Evolutionary conservation across 2,797 vertebrate species (phyloP).

Genomic region (Ispidina lecontei): DNA sequence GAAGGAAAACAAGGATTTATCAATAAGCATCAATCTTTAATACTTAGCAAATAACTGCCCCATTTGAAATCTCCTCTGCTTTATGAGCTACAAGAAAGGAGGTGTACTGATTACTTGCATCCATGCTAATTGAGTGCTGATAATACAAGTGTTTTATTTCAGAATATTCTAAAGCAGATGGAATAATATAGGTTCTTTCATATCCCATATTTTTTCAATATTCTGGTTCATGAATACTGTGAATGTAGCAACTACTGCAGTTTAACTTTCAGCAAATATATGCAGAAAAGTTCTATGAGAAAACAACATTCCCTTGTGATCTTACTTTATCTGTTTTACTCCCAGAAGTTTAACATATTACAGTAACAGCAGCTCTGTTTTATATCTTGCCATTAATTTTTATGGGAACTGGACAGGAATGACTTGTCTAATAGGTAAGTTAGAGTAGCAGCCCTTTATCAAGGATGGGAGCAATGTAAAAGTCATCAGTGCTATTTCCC

Average conservation of each 20-base stretch:
- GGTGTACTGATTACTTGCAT: neutral
- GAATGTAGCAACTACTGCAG: neutral
- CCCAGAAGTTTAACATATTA: slow-evolving; percentile 32
- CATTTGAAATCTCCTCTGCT: neutral
- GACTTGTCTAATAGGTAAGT: neutral
- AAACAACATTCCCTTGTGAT: slow-evolving; percentile 12
- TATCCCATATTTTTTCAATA: neutral
- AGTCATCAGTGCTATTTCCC: slow-evolving; percentile 19
- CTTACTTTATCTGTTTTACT: neutral
- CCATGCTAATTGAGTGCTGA: neutral
- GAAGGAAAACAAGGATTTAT: neutral
- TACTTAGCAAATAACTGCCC: neutral
- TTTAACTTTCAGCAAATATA: neutral
- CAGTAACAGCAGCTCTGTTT: slow-evolving; percentile 5
- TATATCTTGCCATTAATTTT: slow-evolving; percentile 28
- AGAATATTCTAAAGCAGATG: neutral
- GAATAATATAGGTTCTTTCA: neutral
- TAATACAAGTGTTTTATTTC: neutral
- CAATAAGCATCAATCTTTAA: neutral
- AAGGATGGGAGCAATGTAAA: slow-evolving; percentile 51
- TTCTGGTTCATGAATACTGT: neutral
- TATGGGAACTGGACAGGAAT: slow-evolving; percentile 25
- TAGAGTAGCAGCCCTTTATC: neutral
- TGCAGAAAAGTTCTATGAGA: neutral
- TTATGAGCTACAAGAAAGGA: neutral